Conservation (phyloP, 23 tunicate genomes). For the Botrylloides violaceus region DNA sequence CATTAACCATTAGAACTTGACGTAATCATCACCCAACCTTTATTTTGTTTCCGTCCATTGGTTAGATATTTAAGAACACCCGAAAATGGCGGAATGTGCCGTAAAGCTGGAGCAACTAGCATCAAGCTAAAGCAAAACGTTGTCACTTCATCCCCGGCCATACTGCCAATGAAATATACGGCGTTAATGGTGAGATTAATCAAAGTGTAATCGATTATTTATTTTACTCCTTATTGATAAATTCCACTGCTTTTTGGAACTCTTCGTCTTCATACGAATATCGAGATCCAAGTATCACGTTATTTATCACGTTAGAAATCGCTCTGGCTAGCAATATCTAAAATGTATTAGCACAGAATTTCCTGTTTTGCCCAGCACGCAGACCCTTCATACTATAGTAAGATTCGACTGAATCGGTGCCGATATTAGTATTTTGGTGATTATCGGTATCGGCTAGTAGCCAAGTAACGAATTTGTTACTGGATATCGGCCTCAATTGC, state of each 20-base stretch:
- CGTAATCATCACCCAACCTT: no score
- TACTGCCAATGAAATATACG: background rate
- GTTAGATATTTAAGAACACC: background rate
- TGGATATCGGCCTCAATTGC: no score
- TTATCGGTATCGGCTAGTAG: no score
- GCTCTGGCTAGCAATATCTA: background rate
- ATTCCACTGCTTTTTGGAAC: background rate
- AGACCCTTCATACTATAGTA: no score
- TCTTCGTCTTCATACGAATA: background rate
- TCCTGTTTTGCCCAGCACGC: no score
- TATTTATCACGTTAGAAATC: background rate
- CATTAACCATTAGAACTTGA: no score
- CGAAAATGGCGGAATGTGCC: background rate
- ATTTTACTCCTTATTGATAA: background rate
- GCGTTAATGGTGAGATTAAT: background rate
- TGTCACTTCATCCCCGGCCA: background rate
- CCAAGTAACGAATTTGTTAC: no score
- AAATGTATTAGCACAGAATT: no score
- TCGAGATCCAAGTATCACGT: background rate
- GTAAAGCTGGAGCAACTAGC: background rate
- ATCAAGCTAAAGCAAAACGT: background rate
- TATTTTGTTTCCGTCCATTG: background rate
- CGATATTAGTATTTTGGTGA: no score
- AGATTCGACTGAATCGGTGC: no score
- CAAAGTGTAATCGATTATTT: background rate